phyloP scores from a whole-genome alignment of 2,797 vertebrate genomes.

The Melanotaenia maccullochi region DNA sequence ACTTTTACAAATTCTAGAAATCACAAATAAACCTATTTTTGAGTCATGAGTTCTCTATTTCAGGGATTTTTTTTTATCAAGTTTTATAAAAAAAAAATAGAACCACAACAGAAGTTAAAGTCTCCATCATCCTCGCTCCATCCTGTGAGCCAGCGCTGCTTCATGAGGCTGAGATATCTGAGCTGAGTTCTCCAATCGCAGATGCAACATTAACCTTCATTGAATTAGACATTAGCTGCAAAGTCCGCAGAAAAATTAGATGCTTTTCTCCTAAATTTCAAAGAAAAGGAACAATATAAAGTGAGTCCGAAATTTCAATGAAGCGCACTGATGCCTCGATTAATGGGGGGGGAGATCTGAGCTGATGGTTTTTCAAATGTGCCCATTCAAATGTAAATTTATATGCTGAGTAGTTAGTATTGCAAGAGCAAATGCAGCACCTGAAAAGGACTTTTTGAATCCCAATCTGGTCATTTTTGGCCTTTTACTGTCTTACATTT shows the following conservation, averaged over 20 bases:
- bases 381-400: constrained; percentile 62
- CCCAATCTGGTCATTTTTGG: constrained; percentile 40
- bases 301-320: constrained; percentile 49
- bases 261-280: constrained; percentile 44
- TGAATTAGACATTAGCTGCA: constrained; percentile 39
- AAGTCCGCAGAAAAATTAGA: constrained; percentile 39
- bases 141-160: not conserved
- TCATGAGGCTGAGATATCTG: constrained; percentile 24
- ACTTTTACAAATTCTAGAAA: too few species aligned
- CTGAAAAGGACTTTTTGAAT: constrained; percentile 63
- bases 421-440: constrained; percentile 59
- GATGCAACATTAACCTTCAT: constrained; percentile 55
- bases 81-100: not conserved
- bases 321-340: constrained; percentile 5
- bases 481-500: constrained; percentile 23
- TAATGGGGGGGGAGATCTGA: not conserved
- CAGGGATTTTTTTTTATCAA: constrained; percentile 1
- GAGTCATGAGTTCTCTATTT: not conserved
- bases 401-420: constrained; percentile 57
- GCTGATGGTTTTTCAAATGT: constrained; percentile 47
- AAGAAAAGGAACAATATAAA: constrained; percentile 49
- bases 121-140: not conserved
- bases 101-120: not conserved
- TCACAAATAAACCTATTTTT: too few species aligned
- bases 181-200: constrained; percentile 24